Base-by-base conservation (phyloP, 2,113 vertebrate genomes). In the Lepidothrix coronata region DNA sequence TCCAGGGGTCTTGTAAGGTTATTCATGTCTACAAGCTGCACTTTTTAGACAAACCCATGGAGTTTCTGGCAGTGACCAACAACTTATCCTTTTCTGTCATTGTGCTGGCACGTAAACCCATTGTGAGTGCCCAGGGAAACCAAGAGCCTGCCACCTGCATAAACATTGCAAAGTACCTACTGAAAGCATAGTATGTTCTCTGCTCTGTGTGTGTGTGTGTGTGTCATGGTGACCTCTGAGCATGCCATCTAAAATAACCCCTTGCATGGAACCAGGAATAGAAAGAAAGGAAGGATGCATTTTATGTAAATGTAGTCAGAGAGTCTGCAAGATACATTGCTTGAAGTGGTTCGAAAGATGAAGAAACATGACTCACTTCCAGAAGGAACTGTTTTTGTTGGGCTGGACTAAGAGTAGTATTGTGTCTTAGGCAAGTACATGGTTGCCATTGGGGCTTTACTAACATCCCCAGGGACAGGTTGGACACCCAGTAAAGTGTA, bases 271-370 rank as follows among this genome's bases (percentile, higher is more conserved):
- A 91, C 83, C 80, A 85, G 63, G 77, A 96, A 95, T 52, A 93
- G 91, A 93, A 88, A 89, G 80, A 93, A 95, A 97, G 95, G 95
- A 94, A 94, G 96, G 95, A 95, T 95, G 89, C 94, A 68, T 95
- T 95, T 95, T 84, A 91, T 88, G 61, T 91, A 95, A 93, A 95
- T 77, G 80, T 41, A 95, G 93, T 81, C 96, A 78, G 84, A 96
- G 93, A 92, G 86, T 95, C 93, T 96, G 94, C 86, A 96, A 89
- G 91, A 95, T 41, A 91, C 91, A 91, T 70, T 84, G 55, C 91
- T 95, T 95, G 35, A 95, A 97, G 95, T 95, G 61, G 57, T 89
- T 95, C 0, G 5, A 94, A 89, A 97, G 89, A 85, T 81, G 94
- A 95, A 93, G 65, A 93, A 89, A 81, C 67, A 63, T 93, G 80